Evolutionary conservation across 2,797 vertebrate species (phyloP).

Genomic region (Heterohyrax brucei): DNA sequence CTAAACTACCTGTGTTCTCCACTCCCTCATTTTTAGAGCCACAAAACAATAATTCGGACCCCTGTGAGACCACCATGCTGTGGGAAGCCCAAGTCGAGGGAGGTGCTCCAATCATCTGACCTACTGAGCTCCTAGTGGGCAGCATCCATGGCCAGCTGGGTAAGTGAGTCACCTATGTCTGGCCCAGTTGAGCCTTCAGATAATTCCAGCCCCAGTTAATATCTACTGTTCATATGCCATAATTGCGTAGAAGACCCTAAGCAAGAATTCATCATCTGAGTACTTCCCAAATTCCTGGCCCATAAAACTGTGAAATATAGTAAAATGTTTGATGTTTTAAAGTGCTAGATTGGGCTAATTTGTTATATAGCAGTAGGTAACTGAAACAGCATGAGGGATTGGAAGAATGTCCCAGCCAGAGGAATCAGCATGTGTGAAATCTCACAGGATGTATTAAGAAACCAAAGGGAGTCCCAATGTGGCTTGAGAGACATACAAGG

Average conservation of each 20-base stretch:
- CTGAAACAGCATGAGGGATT: background rate
- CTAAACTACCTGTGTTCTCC: too few species aligned
- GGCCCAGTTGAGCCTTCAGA: background rate
- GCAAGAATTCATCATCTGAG: background rate
- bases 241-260: background rate
- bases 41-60: background rate
- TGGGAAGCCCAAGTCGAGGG: background rate
- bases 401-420: background rate
- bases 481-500: background rate
- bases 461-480: background rate
- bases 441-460: background rate
- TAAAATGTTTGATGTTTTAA: background rate
- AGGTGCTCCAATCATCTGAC: background rate
- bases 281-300: background rate
- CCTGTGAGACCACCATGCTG: background rate
- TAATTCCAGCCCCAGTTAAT: background rate
- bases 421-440: too few species aligned
- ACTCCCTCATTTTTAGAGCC: too few species aligned
- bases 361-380: background rate
- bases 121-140: background rate
- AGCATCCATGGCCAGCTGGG: background rate
- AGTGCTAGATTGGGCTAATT: background rate
- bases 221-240: background rate
- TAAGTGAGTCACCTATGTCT: background rate
- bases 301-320: background rate